Base-by-base conservation (phyloP, 2,888 invertebrate species). In the Parnassius smintheus region DNA sequence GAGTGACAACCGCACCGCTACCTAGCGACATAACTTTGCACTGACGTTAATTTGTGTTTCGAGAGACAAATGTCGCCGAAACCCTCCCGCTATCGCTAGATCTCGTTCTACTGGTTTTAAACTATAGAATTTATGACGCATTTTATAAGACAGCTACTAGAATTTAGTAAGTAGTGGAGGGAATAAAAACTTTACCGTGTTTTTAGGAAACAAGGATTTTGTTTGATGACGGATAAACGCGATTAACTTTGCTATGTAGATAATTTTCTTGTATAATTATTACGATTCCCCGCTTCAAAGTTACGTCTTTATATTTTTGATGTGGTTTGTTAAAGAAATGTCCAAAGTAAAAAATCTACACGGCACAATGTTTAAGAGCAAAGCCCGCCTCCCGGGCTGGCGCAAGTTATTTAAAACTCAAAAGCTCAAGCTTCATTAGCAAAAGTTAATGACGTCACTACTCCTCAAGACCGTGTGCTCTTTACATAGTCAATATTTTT, bases 341-440 rank as follows among this genome's bases (percentile, higher is more conserved):
- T 82, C 78, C 75, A 72, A 77, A 77, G 81, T 83, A 88, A 90
- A 91, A 90, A 91, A 88, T 79, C 76, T 77, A 75, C 80, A 78
- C 72, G 78, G 65, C 71, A 72, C 72, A 72, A 68, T 74, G 75
- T 75, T 74, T 67, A 66, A 70, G 65, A 70, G 70, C 67, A 72
- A 78, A 71, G 74, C 83, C 85, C 88, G 88, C 89, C 89, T 87
- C 84, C 80, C 73, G 76, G 77, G 79, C 77, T 72, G 82, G 72
- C 76, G 71, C 75, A 76, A 82, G 88, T 86, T 89, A 91, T 90
- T 91, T 91, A 88, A 90, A 90, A 86, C 88, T 76, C 80, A 82
- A 86, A 85, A 86, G 81, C 77, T 85, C 84, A 90, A 85, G 92
- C 84, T 85, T 91, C 92, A 92, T 92, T 92, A 92, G 90, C 85